Percentiles rank a stretch among this genome's conserved stretches.
Conservation (phyloP, 2,888 invertebrate species). For the Melinaea marsaeus region DNA sequence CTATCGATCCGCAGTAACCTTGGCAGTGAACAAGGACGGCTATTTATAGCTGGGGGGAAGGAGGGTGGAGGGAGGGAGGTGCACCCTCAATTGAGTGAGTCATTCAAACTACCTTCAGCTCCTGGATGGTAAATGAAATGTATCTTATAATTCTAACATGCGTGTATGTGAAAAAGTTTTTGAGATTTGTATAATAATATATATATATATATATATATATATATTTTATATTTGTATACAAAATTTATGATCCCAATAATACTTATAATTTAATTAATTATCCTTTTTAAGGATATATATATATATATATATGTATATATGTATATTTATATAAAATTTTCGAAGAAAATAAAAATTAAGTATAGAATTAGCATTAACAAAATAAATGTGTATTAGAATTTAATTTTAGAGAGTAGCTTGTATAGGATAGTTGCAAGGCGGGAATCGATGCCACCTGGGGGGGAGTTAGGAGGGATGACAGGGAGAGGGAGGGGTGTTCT, state of each 20-base stretch:
- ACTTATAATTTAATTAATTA: no score
- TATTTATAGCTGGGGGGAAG: slow-evolving; percentile 48
- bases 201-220: no score
- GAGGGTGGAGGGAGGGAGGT: slow-evolving; percentile 17
- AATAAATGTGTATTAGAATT: neutral
- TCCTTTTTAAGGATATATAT: no score
- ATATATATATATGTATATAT: no score
- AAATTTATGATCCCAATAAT: no score
- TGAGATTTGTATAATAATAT: no score
- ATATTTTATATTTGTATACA: no score
- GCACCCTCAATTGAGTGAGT: slow-evolving; percentile 16
- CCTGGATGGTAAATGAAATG: neutral
- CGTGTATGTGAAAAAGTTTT: no score
- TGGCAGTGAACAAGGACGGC: slow-evolving; percentile 63
- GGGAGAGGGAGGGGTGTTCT: slow-evolving; percentile 12
- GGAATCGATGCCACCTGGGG: slow-evolving; percentile 40
- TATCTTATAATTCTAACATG: no score
- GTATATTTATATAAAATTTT: no score
- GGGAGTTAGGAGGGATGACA: slow-evolving; percentile 14
- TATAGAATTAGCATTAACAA: neutral
- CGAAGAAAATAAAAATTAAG: no score
- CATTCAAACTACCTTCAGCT: slow-evolving; percentile 7
- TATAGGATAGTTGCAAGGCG: slow-evolving; percentile 38
- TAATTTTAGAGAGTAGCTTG: slow-evolving; percentile 1
- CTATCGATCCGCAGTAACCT: slow-evolving; percentile 52